Evolutionary conservation across 2,888 invertebrate species (phyloP), one percentile per base, ranked within the genome.

Genomic region (Drosophila mayaguana): DNA sequence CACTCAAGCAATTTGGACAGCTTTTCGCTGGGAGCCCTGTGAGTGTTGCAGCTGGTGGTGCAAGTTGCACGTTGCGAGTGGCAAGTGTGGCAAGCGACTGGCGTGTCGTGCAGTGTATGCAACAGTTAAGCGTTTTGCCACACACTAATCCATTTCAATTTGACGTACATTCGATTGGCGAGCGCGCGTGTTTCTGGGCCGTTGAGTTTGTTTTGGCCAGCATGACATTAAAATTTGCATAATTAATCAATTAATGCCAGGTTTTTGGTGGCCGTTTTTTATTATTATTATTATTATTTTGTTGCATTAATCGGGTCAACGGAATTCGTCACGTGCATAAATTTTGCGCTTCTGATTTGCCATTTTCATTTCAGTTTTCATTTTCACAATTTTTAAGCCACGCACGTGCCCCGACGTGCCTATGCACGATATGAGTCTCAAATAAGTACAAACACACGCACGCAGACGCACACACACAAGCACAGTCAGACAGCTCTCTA

Each of bases 191-290:
- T 38, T 18, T 8, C 12, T 48, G 48, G 48, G 28, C 48, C 20
- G 16, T 50, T 11, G 42, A 18, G 59, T 76, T 74, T 76, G 53
- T 42, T 50, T 66, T 53, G 54, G 46, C 18, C 67, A 62, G 59
- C 28, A 9, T 69, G 79, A 50, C 75, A 67, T 64, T 68, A 67
- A 61, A 75, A 88, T 83, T 85, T 80, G 77, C 85, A 83, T 88
- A 83, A 83, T 83, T 88, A 82, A 83, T 83, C 88, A 88, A 82
- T 83, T 83, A 85, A 88, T 85, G 74, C 42, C 36, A 4, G 7
- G 9, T 53, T 14, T 16, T 22, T 51, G n/a, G n/a, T 34, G 3
- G 0, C 8, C 8, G 7, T 32, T 51, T 5, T 28, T 25, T 28
- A 8, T 28, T 28, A 28, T 28, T 28, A 28, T 28, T 28, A 28